Evolutionary conservation across 53 echinoderm and acorn worm species (phyloP).

Genomic region (Paelopatides confundens): DNA sequence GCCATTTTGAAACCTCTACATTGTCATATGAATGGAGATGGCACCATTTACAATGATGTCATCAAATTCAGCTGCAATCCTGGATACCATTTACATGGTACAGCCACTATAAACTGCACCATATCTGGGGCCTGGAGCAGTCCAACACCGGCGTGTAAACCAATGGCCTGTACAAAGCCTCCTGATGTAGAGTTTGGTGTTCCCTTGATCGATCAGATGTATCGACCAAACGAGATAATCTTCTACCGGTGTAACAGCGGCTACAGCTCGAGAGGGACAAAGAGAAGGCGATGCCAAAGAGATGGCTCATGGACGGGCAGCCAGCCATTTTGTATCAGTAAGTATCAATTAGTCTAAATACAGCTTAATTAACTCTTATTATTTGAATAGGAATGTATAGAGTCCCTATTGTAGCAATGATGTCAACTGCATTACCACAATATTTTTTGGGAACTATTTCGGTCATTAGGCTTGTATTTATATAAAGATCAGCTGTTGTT

Average conservation of each 20-base stretch:
- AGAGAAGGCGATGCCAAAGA: slow-evolving; percentile 58
- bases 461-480: too few species aligned
- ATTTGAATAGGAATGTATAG: too few species aligned
- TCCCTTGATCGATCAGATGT: slow-evolving; percentile 51
- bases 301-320: slow-evolving; percentile 68
- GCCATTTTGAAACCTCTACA: slow-evolving; percentile 5
- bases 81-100: slow-evolving; percentile 76
- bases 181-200: slow-evolving; percentile 46
- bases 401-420: too few species aligned
- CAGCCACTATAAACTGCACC: slow-evolving; percentile 50
- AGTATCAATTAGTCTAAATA: neutral
- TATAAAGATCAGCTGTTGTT: too few species aligned
- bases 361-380: neutral
- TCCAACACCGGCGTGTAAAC: slow-evolving; percentile 59
- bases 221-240: slow-evolving; percentile 55
- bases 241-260: slow-evolving; percentile 79
- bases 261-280: slow-evolving; percentile 68
- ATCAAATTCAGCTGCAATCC: slow-evolving; percentile 67
- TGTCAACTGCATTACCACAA: too few species aligned
- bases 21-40: neutral
- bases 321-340: slow-evolving; percentile 13
- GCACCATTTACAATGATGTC: neutral
- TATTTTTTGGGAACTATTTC: too few species aligned
- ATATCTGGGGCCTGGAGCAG: slow-evolving; percentile 73
- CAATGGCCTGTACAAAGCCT: slow-evolving; percentile 59